Evolutionary conservation across 2,888 invertebrate genomes (phyloP).

Genomic region (Carabus problematicus): DNA sequence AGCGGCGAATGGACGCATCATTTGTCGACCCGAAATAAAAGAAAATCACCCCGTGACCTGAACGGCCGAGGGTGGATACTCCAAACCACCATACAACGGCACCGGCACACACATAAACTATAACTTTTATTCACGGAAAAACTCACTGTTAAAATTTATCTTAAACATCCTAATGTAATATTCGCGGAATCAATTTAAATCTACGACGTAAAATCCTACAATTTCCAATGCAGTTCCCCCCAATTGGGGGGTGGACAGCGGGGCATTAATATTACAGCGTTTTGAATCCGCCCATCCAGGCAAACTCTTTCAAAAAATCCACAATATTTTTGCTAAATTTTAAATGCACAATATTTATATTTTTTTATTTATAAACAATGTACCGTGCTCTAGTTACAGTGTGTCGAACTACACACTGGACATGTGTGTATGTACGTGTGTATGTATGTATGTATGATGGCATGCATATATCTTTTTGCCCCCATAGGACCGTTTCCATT

Average conservation of each 20-base stretch:
- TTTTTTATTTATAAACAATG: too few species aligned
- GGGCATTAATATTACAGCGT: too few species aligned
- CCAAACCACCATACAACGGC: not conserved
- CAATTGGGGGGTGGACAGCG: too few species aligned
- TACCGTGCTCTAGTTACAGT: conserved; percentile 1
- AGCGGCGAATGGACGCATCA: conserved; percentile 49
- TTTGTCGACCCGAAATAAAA: conserved; percentile 46
- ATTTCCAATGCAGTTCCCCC: too few species aligned
- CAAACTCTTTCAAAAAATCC: too few species aligned
- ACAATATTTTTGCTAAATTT: too few species aligned
- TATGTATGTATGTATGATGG: not conserved
- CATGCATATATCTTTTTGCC: not conserved
- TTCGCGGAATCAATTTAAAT: too few species aligned
- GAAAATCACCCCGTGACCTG: conserved; percentile 33
- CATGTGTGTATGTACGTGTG: not conserved
- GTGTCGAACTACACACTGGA: not conserved
- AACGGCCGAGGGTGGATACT: not conserved
- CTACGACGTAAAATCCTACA: too few species aligned
- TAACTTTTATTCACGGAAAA: not conserved
- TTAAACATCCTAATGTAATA: too few species aligned
- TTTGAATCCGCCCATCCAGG: too few species aligned
- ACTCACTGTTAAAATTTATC: too few species aligned
- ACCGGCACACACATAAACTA: not conserved
- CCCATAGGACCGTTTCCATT: conserved; percentile 18
- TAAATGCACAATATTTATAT: too few species aligned